A percentile compares a stretch with the other conserved stretches of the same genome.
Conservation (phyloP, 92 coral and sea anemone genomes). For the Micromussa lordhowensis region DNA sequence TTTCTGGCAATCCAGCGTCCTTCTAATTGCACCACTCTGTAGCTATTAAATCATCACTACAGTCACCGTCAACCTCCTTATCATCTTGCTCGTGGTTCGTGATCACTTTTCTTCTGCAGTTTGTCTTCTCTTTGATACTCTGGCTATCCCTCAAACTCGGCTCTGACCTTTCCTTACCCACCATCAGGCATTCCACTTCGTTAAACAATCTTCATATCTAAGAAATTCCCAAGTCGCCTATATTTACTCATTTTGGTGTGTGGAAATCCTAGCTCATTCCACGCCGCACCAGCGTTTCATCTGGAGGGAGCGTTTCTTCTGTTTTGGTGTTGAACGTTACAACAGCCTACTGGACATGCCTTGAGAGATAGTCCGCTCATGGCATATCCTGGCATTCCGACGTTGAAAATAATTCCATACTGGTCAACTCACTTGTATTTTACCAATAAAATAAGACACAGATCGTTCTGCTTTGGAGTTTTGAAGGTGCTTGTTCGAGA, state of each 20-base stretch:
- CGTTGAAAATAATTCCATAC: background rate
- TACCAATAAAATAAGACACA: background rate
- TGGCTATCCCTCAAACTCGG: too few relatives aligned
- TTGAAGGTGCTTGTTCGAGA: background rate
- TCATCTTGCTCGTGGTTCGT: background rate
- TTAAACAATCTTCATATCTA: background rate
- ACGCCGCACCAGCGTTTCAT: background rate
- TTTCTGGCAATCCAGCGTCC: background rate
- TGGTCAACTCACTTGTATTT: background rate
- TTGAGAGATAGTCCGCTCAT: background rate
- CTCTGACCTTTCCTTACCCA: too few relatives aligned
- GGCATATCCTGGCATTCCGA: background rate
- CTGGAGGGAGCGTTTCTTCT: background rate
- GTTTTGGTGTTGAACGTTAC: background rate
- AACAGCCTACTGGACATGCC: background rate
- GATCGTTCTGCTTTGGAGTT: background rate
- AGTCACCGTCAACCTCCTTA: background rate
- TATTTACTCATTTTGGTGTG: background rate
- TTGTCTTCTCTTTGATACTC: background rate
- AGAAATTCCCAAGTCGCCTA: background rate
- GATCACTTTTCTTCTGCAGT: background rate
- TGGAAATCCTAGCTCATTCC: background rate
- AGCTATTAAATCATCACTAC: background rate
- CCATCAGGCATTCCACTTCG: background rate
- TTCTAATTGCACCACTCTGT: background rate